These are phyloP conservation scores for Drosophila serrata DNA, from an alignment of 1,140 invertebrate genomes.

Conservation along the genomic window DNA sequence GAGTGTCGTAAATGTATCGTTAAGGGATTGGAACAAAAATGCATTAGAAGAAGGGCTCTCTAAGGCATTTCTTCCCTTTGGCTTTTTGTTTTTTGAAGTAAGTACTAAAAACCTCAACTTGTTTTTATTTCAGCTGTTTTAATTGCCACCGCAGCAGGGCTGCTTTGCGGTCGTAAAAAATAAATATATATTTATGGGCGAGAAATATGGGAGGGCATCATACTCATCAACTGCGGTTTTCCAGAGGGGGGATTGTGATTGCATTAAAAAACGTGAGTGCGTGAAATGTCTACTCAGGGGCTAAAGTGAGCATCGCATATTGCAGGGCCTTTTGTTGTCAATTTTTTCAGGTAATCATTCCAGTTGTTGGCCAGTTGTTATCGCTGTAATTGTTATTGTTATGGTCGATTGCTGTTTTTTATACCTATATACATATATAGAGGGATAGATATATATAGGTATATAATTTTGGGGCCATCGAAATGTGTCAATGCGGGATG, in stretches of 20 bases:
- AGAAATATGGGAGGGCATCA: constrained; percentile 19
- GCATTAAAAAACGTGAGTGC: constrained; percentile 83
- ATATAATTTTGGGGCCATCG: constrained; percentile 43
- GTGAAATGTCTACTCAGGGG: constrained; percentile 60
- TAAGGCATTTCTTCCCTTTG: background rate
- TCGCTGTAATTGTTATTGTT: constrained; percentile 52
- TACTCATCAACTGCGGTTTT: constrained; percentile 35
- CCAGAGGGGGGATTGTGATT: constrained; percentile 41
- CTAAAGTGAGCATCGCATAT: constrained; percentile 23
- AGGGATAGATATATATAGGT: background rate
- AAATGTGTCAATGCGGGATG: constrained; percentile 63
- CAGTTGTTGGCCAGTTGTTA: constrained; percentile 21
- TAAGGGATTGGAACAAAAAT: background rate
- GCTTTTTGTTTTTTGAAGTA: background rate
- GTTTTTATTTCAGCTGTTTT: constrained; percentile 36
- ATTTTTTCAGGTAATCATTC: constrained; percentile 44
- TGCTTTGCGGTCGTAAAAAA: constrained; percentile 55
- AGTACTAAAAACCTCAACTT: constrained; percentile 2
- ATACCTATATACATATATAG: background rate
- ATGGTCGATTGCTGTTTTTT: constrained; percentile 28
- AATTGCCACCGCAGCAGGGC: constrained; percentile 38
- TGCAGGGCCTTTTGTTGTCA: constrained; percentile 30
- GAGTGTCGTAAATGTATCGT: constrained; percentile 17
- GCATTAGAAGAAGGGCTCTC: constrained; percentile 25
- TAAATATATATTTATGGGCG: constrained; percentile 34